Percentiles rank a stretch among this genome's conserved stretches.
These are phyloP conservation scores for Mobula birostris DNA, from an alignment of 2,113 vertebrate genomes.

Conservation along the genomic window DNA sequence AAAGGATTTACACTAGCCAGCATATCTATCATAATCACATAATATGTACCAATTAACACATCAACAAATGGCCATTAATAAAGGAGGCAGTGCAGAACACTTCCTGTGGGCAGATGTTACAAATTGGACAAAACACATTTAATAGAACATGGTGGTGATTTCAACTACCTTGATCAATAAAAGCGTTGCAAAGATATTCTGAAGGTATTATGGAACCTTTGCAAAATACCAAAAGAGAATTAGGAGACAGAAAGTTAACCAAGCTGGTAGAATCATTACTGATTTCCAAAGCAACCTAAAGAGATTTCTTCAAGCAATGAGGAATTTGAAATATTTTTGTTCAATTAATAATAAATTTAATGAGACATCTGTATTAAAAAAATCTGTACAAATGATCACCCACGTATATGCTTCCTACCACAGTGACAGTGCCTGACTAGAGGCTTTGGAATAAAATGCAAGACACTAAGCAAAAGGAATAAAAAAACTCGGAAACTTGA, in stretches of 20 bases:
- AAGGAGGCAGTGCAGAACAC: neutral
- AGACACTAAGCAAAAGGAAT: slow-evolving; percentile 11
- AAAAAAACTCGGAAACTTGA: neutral
- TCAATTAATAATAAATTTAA: neutral
- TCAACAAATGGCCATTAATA: neutral
- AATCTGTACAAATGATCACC: neutral
- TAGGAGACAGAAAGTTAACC: neutral
- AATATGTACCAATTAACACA: neutral
- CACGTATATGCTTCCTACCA: neutral
- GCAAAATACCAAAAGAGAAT: neutral
- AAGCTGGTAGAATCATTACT: neutral
- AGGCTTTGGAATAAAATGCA: neutral
- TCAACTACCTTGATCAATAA: neutral
- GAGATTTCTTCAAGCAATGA: neutral
- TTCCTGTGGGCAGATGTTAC: neutral
- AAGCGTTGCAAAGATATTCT: neutral
- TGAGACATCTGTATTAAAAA: neutral
- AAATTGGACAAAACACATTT: neutral
- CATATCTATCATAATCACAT: neutral
- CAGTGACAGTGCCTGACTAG: neutral
- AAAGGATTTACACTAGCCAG: neutral
- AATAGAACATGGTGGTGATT: neutral
- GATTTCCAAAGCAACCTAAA: neutral
- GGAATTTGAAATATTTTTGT: neutral
- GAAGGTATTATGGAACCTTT: neutral